These are phyloP conservation scores for Apamea epomidion DNA, from an alignment of 2,888 invertebrate genomes.

Conservation along the genomic window DNA sequence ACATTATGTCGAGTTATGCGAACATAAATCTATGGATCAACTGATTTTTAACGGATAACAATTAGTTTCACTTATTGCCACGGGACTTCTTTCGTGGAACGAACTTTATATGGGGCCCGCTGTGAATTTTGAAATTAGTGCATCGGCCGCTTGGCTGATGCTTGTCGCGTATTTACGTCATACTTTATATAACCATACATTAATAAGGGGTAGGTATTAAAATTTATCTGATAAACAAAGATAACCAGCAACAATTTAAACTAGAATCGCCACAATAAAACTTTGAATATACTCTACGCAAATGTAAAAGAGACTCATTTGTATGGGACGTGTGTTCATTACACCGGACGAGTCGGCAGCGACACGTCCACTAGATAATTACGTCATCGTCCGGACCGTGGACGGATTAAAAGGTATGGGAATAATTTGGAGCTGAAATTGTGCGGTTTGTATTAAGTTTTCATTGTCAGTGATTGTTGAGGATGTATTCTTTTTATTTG, in stretches of 20 bases:
- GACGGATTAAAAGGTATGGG: slow-evolving; percentile 48
- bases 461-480: background rate
- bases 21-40: no score
- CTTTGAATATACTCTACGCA: slow-evolving; percentile 58
- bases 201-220: background rate
- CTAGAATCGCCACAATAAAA: slow-evolving; percentile 46
- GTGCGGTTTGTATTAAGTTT: slow-evolving; percentile 22
- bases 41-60: no score
- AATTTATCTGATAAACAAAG: slow-evolving; percentile 9
- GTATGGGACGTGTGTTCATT: slow-evolving; percentile 63
- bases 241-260: slow-evolving; percentile 19
- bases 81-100: no score
- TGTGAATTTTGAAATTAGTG: no score
- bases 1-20: no score
- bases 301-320: slow-evolving; percentile 58
- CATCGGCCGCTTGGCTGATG: no score
- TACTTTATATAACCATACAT: background rate
- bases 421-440: slow-evolving; percentile 23
- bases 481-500: background rate
- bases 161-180: no score
- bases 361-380: slow-evolving; percentile 63
- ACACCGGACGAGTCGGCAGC: slow-evolving; percentile 55
- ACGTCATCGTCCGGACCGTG: slow-evolving; percentile 45
- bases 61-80: no score
- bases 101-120: no score